Conservation (phyloP, 2,888 invertebrate species). For the Cataglyphis livida region DNA sequence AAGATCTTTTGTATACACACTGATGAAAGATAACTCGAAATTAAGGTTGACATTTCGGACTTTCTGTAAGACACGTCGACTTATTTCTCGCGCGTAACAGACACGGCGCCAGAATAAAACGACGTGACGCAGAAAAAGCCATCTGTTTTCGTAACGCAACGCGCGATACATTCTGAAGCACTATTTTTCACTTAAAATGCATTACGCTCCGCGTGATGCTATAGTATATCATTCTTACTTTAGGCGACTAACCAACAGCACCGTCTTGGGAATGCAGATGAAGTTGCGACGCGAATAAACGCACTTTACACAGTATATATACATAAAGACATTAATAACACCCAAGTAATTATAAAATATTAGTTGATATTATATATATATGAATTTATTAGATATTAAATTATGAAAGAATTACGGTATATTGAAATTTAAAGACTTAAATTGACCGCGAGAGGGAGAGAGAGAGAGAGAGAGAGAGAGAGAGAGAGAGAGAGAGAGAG, state of each 20-base stretch:
- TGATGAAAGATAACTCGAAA: slow-evolving; percentile 44
- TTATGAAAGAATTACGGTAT: neutral
- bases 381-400: neutral
- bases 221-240: slow-evolving; percentile 56
- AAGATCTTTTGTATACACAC: slow-evolving; percentile 4
- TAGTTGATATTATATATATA: neutral
- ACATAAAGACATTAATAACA: neutral
- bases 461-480: neutral
- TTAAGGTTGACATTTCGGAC: slow-evolving; percentile 41
- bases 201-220: slow-evolving; percentile 46
- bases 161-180: slow-evolving; percentile 51
- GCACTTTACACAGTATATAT: neutral
- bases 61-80: slow-evolving; percentile 48
- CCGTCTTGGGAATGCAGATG: slow-evolving; percentile 42
- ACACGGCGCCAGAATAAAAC: slow-evolving; percentile 45
- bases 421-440: neutral
- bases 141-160: slow-evolving; percentile 54
- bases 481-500: neutral
- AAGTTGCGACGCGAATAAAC: slow-evolving; percentile 20
- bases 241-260: slow-evolving; percentile 22
- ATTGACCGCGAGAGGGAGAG: neutral
- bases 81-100: slow-evolving; percentile 42
- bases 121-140: slow-evolving; percentile 46
- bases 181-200: slow-evolving; percentile 55
- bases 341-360: neutral